These are phyloP conservation scores for Gavia stellata DNA, from an alignment of 2,113 vertebrate genomes.

Conservation along the genomic window DNA sequence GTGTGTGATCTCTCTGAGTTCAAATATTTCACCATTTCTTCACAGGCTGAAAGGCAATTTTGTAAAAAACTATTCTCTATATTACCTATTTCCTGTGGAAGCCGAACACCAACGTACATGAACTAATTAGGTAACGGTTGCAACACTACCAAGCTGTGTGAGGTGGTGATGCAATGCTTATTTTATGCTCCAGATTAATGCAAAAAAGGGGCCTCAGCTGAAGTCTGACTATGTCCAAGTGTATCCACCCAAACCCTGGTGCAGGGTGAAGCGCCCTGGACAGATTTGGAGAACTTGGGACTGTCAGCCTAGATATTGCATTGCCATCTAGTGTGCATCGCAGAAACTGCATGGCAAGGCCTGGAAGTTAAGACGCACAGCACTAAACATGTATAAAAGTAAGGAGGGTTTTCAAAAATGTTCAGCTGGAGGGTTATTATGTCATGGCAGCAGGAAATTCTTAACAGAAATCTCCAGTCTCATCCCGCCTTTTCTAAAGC, in stretches of 20 bases:
- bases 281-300: not conserved
- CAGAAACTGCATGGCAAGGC: not conserved
- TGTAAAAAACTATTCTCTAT: not conserved
- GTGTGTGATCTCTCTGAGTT: not conserved
- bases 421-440: fast-evolving
- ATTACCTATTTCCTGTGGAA: not conserved
- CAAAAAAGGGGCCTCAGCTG: not conserved
- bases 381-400: fast-evolving
- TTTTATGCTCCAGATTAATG: not conserved
- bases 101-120: too few relatives aligned
- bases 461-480: not conserved
- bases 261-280: not conserved
- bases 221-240: not conserved
- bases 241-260: not conserved
- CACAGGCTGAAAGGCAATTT: not conserved
- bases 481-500: not conserved
- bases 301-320: not conserved
- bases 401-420: not conserved
- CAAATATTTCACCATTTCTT: not conserved
- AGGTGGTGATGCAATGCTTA: not conserved
- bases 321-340: slow-evolving; percentile 33
- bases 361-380: too few relatives aligned
- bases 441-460: not conserved
- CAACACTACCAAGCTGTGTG: not conserved
- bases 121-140: not conserved